A percentile compares a stretch with the other conserved stretches of the same genome.
These are phyloP conservation scores for Drosophila subquinaria DNA, from an alignment of 2,888 invertebrate genomes.

Conservation along the genomic window DNA sequence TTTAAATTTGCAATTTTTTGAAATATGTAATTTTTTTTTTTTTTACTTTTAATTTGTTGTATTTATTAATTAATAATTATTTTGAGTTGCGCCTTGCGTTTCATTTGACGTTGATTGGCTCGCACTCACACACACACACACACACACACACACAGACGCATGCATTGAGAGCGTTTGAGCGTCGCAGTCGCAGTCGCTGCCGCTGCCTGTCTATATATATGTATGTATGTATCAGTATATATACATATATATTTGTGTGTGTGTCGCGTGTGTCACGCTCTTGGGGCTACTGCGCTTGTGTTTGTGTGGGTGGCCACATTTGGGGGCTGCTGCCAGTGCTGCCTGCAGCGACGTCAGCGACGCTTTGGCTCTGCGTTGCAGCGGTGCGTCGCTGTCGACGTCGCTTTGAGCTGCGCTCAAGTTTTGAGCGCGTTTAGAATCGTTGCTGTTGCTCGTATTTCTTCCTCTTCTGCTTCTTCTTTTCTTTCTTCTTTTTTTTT, in stretches of 20 bases:
- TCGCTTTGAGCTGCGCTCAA: conserved; percentile 60
- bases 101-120: conserved; percentile 65
- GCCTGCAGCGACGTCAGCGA: conserved; percentile 40
- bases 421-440: conserved; percentile 53
- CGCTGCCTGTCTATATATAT: conserved; percentile 13
- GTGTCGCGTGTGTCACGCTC: conserved; percentile 63
- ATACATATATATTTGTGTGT: conserved; percentile 25
- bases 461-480: conserved; percentile 35
- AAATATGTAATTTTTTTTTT: neutral
- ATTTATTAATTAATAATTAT: conserved; percentile 15
- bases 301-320: conserved; percentile 62
- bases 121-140: conserved; percentile 44
- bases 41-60: neutral
- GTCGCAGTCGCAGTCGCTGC: conserved; percentile 26
- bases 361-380: conserved; percentile 8
- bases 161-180: conserved; percentile 35
- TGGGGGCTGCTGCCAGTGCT: conserved; percentile 22
- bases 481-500: conserved; percentile 34
- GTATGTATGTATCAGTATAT: neutral
- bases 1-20: neutral
- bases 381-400: conserved; percentile 44
- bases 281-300: conserved; percentile 56
- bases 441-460: conserved; percentile 33
- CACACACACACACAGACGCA: conserved; percentile 7
- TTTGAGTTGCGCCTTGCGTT: conserved; percentile 60